A percentile compares a stretch with the other conserved stretches of the same genome.
Evolutionary conservation across 2,113 vertebrate genomes (phyloP).

Genomic region (Phasianus colchicus): DNA sequence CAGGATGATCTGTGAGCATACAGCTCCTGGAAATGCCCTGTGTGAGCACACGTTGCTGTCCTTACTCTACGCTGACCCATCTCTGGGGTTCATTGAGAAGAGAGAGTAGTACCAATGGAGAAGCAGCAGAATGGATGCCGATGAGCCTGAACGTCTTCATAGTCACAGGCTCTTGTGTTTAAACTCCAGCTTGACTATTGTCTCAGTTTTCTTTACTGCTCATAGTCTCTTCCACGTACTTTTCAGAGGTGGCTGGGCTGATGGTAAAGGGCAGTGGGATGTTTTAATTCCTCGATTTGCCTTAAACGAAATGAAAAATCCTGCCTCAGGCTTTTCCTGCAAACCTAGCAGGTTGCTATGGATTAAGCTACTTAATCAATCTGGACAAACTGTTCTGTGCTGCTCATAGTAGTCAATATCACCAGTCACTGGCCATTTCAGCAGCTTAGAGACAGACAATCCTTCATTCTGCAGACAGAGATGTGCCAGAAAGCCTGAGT

Average conservation of each 20-base stretch:
- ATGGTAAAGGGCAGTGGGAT: not conserved
- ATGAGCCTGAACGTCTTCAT: rapidly evolving
- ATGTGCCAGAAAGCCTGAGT: constrained; percentile 57
- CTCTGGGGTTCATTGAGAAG: not conserved
- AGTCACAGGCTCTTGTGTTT: rapidly evolving
- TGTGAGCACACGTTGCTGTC: not conserved
- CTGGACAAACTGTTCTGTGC: constrained; percentile 47
- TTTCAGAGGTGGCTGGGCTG: not conserved
- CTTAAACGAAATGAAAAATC: constrained; percentile 42
- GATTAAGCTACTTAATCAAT: constrained; percentile 73
- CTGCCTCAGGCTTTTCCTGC: constrained; percentile 62
- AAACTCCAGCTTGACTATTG: not conserved
- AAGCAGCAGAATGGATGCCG: rapidly evolving
- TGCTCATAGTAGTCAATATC: constrained; percentile 46
- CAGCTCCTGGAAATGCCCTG: not conserved
- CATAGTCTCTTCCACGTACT: not conserved
- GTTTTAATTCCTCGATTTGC: constrained; percentile 6
- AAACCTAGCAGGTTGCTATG: constrained; percentile 32
- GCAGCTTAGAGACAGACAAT: constrained; percentile 60
- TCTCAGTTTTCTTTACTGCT: not conserved
- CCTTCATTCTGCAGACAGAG: constrained; percentile 15
- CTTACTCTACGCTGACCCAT: rapidly evolving
- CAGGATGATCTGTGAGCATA: not conserved
- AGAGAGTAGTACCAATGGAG: not conserved
- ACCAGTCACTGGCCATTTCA: constrained; percentile 71